Percentiles rank a stretch among this genome's conserved stretches.
Evolutionary conservation across 1,140 invertebrate genomes (phyloP).

Genomic region (Belonocnema kinseyi): DNA sequence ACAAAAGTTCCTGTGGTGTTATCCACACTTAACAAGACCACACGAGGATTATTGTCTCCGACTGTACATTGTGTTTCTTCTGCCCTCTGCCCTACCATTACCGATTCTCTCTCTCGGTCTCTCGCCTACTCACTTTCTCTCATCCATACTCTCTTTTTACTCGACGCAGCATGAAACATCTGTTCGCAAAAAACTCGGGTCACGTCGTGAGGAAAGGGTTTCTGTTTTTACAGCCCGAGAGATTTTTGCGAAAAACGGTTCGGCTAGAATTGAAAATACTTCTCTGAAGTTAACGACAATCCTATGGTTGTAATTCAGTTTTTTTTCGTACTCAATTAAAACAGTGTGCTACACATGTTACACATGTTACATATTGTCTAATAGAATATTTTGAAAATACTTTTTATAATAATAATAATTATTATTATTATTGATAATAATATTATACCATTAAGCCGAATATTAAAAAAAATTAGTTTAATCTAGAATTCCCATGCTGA

Average conservation of each 20-base stretch:
- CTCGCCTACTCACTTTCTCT: slow-evolving; percentile 35
- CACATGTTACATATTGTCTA: no score
- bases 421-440: no score
- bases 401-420: no score
- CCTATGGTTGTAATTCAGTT: not conserved
- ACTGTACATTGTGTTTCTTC: slow-evolving; percentile 34
- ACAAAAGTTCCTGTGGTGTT: slow-evolving; percentile 24
- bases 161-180: slow-evolving; percentile 48
- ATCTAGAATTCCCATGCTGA: no score
- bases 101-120: slow-evolving; percentile 33
- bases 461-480: no score
- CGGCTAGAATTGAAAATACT: slow-evolving; percentile 14
- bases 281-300: slow-evolving; percentile 10
- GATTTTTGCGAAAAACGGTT: slow-evolving; percentile 5
- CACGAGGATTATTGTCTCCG: slow-evolving; percentile 27
- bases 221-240: slow-evolving; percentile 26
- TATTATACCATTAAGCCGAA: no score
- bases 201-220: slow-evolving; percentile 55
- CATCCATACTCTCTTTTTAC: slow-evolving; percentile 33
- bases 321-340: not conserved
- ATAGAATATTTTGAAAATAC: no score
- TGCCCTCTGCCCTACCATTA: slow-evolving; percentile 39
- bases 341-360: no score
- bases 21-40: slow-evolving; percentile 30
- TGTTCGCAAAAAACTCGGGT: slow-evolving; percentile 54